These are phyloP conservation scores for Oxycera nigricornis DNA, from an alignment of 2,888 invertebrate genomes.

Conservation along the genomic window DNA sequence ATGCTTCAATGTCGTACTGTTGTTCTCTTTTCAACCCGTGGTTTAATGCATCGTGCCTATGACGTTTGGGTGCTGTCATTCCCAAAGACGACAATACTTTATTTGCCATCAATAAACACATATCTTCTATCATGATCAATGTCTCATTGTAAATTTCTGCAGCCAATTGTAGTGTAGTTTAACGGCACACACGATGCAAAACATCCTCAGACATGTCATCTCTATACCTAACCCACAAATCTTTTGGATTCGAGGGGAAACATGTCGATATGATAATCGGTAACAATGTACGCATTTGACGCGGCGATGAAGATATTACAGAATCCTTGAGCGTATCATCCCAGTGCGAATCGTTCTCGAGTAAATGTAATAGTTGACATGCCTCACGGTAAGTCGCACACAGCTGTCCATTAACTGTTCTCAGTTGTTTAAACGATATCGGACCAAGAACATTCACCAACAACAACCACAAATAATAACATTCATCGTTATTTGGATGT, in stretches of 20 bases:
- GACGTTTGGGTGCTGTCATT: too few relatives aligned
- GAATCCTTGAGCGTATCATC: neutral
- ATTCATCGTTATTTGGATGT: constrained; percentile 54
- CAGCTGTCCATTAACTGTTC: constrained; percentile 56
- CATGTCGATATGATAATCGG: constrained; percentile 11
- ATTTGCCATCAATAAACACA: constrained; percentile 29
- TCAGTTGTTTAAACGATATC: constrained; percentile 52
- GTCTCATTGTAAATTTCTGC: constrained; percentile 42
- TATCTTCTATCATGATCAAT: constrained; percentile 43
- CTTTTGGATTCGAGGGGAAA: constrained; percentile 9
- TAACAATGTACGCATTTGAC: constrained; percentile 20
- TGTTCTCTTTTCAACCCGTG: constrained; percentile 50
- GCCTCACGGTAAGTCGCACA: constrained; percentile 55
- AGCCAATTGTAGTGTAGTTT: neutral
- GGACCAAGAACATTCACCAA: constrained; percentile 55
- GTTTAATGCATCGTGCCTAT: too few relatives aligned
- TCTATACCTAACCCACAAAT: constrained; percentile 4
- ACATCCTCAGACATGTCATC: neutral
- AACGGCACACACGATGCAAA: too few relatives aligned
- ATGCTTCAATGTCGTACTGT: too few relatives aligned
- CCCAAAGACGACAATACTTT: too few relatives aligned
- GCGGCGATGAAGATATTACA: neutral
- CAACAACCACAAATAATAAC: constrained; percentile 56
- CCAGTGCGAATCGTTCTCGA: neutral
- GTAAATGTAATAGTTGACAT: neutral